phyloP scores from a whole-genome alignment of 2,888 invertebrate species.

The Artemia sinica region DNA sequence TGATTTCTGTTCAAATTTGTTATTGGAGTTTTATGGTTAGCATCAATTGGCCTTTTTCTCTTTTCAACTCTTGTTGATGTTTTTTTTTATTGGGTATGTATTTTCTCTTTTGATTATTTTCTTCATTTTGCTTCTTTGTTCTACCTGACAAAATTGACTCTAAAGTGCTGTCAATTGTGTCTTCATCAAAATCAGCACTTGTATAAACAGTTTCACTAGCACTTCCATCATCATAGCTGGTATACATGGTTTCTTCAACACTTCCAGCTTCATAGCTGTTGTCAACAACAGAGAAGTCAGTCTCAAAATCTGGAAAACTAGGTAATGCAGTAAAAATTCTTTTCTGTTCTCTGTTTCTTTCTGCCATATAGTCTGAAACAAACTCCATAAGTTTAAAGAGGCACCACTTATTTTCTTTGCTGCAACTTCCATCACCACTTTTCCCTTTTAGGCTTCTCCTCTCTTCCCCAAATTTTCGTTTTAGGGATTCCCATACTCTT shows the following conservation, averaged over 20 bases:
- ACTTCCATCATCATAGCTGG: too few relatives aligned
- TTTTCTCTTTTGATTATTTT: too few relatives aligned
- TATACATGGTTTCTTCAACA: too few relatives aligned
- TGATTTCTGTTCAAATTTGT: too few relatives aligned
- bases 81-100: neutral
- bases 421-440: neutral
- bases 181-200: too few relatives aligned
- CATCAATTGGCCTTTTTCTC: neutral
- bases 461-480: neutral
- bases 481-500: conserved; percentile 1
- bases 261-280: neutral
- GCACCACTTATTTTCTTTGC: neutral
- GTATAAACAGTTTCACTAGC: too few relatives aligned
- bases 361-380: neutral
- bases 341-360: conserved; percentile 6
- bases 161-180: too few relatives aligned
- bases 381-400: conserved; percentile 5
- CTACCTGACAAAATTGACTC: too few relatives aligned
- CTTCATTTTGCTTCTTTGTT: too few relatives aligned
- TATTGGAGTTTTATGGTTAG: neutral
- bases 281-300: neutral
- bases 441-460: neutral
- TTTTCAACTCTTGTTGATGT: conserved; percentile 2
- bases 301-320: neutral
- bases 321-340: conserved; percentile 5